Percentiles rank a stretch among this genome's conserved stretches.
Evolutionary conservation across 1,140 invertebrate genomes (phyloP).

Genomic region (Apocrypta bakeri): DNA sequence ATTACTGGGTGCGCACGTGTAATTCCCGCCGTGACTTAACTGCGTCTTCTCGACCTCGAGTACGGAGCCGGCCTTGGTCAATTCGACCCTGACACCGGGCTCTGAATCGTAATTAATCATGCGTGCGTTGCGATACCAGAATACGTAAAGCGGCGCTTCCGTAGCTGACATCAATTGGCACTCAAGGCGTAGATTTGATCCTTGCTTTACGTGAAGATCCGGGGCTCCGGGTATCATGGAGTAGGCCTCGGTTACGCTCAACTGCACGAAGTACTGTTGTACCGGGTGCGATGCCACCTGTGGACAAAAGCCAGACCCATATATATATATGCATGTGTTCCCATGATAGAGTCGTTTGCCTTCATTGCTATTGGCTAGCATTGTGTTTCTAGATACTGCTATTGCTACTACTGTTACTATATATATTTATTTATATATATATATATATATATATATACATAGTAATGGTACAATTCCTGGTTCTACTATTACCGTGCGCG

Average conservation of each 20-base stretch:
- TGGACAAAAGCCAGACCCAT: constrained; percentile 3
- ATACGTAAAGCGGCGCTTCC: constrained; percentile 85
- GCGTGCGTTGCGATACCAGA: constrained; percentile 85
- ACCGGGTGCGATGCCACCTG: constrained; percentile 70
- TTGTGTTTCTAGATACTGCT: not conserved
- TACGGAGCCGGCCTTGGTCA: constrained; percentile 74
- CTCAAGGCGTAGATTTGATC: constrained; percentile 81
- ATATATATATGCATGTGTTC: not conserved
- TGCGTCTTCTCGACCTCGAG: constrained; percentile 77
- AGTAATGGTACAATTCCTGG: no score
- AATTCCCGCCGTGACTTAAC: constrained; percentile 78
- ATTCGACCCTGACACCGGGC: constrained; percentile 70
- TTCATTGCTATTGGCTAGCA: constrained; percentile 12
- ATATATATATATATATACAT: no score
- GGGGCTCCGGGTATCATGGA: constrained; percentile 85
- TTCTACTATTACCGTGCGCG: no score
- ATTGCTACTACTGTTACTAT: not conserved
- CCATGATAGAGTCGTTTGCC: constrained; percentile 2
- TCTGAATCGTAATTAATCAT: constrained; percentile 85
- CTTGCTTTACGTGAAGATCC: constrained; percentile 84
- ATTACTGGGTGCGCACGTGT: constrained; percentile 83
- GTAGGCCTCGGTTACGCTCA: constrained; percentile 79
- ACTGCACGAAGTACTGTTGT: constrained; percentile 65
- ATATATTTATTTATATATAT: no score
- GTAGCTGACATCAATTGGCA: constrained; percentile 83